A percentile compares a stretch with the other conserved stretches of the same genome.
Evolutionary conservation across 2,797 vertebrate species (phyloP).

Genomic region (Eutrigla gurnardus): DNA sequence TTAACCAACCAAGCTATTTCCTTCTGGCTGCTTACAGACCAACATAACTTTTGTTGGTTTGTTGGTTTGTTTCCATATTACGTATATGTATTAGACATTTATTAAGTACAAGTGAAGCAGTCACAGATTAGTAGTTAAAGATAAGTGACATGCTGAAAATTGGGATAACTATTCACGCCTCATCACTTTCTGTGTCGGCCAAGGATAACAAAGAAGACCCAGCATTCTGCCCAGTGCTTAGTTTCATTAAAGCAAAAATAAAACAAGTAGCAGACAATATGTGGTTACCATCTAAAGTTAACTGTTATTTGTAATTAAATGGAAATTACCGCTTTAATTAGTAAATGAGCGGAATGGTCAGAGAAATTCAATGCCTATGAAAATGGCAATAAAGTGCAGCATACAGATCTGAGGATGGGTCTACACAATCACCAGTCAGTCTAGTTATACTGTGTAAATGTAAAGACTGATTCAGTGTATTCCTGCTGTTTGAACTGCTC

Average conservation of each 20-base stretch:
- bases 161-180: conserved; percentile 27
- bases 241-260: not conserved
- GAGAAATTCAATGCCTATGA: not conserved
- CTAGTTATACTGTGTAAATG: not conserved
- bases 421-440: not conserved
- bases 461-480: conserved; percentile 6
- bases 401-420: too few relatives aligned
- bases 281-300: not conserved
- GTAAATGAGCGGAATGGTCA: not conserved
- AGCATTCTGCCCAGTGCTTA: not conserved
- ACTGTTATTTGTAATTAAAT: not conserved
- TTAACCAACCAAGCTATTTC: too few relatives aligned
- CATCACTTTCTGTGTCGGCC: conserved; percentile 34
- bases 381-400: too few relatives aligned
- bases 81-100: too few relatives aligned
- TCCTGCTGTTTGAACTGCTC: conserved; percentile 7
- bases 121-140: conserved; percentile 54
- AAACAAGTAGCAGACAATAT: not conserved
- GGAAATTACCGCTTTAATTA: not conserved
- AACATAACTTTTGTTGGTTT: too few relatives aligned
- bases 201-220: conserved; percentile 11
- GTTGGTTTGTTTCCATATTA: too few relatives aligned
- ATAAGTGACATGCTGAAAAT: conserved; percentile 57
- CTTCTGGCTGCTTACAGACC: too few relatives aligned
- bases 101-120: conserved; percentile 54